phyloP scores from a whole-genome alignment of 2,888 invertebrate species.

The Aromia moschata region DNA sequence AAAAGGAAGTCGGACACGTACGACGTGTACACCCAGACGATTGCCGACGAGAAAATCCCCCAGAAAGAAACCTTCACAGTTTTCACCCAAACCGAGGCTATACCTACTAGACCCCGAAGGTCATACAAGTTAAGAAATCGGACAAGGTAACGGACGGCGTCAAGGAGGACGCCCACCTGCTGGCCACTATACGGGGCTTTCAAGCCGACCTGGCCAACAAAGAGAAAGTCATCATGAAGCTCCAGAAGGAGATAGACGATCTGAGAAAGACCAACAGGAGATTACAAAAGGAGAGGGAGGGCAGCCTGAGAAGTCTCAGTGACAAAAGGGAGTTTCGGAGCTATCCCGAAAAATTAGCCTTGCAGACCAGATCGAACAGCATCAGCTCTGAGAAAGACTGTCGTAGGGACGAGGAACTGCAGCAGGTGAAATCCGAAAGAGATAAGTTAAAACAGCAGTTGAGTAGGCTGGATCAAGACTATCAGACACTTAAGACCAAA shows the following conservation, averaged over 20 bases:
- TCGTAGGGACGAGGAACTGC: slow-evolving; percentile 65
- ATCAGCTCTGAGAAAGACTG: slow-evolving; percentile 60
- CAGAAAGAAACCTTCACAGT: slow-evolving; percentile 55
- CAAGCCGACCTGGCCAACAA: slow-evolving; percentile 78
- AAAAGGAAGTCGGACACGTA: slow-evolving; percentile 61
- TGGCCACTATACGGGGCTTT: slow-evolving; percentile 82
- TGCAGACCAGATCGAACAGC: slow-evolving; percentile 51
- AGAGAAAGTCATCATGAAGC: slow-evolving; percentile 75
- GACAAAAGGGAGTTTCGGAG: slow-evolving; percentile 57
- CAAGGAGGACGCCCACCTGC: slow-evolving; percentile 79
- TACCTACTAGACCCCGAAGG: slow-evolving; percentile 33
- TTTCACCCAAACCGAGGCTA: slow-evolving; percentile 52
- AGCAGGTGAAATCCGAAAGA: slow-evolving; percentile 66
- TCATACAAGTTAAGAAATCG: slow-evolving; percentile 28
- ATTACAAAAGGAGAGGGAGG: slow-evolving; percentile 79
- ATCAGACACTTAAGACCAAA: slow-evolving; percentile 78
- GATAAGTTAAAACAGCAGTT: slow-evolving; percentile 71
- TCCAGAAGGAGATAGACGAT: slow-evolving; percentile 81
- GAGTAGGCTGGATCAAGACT: slow-evolving; percentile 73
- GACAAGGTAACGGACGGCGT: slow-evolving; percentile 58
- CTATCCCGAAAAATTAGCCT: slow-evolving; percentile 57
- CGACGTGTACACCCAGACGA: slow-evolving; percentile 61
- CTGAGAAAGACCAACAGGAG: slow-evolving; percentile 78
- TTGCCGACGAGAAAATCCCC: slow-evolving; percentile 51
- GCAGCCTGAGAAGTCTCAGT: slow-evolving; percentile 63